These are phyloP conservation scores for Myxocyprinus asiaticus DNA, from an alignment of 2,113 vertebrate genomes.

Conservation along the genomic window DNA sequence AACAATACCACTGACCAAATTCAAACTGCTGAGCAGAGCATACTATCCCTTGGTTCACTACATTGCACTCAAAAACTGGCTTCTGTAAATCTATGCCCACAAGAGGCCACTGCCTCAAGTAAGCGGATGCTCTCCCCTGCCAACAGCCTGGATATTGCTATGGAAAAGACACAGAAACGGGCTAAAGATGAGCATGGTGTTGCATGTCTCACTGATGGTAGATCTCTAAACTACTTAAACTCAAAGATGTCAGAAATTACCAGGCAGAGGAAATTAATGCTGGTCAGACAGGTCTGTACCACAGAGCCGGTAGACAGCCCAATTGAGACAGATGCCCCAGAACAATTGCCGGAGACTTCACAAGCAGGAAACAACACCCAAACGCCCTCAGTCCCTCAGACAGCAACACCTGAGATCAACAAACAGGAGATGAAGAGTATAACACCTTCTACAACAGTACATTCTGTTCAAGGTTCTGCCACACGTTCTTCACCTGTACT, in stretches of 20 bases:
- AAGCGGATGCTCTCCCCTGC: slow-evolving; percentile 98
- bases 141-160: slow-evolving; percentile 97
- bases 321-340: slow-evolving; percentile 76
- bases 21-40: slow-evolving; percentile 62
- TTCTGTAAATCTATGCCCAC: slow-evolving; percentile 85
- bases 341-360: slow-evolving; percentile 67
- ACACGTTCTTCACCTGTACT: slow-evolving; percentile 62
- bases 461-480: slow-evolving; percentile 39
- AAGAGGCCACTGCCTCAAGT: slow-evolving; percentile 90
- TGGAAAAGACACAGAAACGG: slow-evolving; percentile 98
- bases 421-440: slow-evolving; percentile 73
- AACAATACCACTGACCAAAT: slow-evolving; percentile 59
- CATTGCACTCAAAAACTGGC: slow-evolving; percentile 81
- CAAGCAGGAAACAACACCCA: slow-evolving; percentile 49
- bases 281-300: slow-evolving; percentile 92
- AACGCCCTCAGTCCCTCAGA: slow-evolving; percentile 61
- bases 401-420: slow-evolving; percentile 65
- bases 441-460: slow-evolving; percentile 61
- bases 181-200: slow-evolving; percentile 94
- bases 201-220: slow-evolving; percentile 79
- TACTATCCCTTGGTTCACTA: slow-evolving; percentile 68
- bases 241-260: slow-evolving; percentile 77
- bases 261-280: slow-evolving; percentile 87
- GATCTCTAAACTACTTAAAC: slow-evolving; percentile 74
- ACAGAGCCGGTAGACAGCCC: slow-evolving; percentile 87